These are phyloP conservation scores for Coilia nasus DNA, from an alignment of 2,797 vertebrate species.

Conservation along the genomic window DNA sequence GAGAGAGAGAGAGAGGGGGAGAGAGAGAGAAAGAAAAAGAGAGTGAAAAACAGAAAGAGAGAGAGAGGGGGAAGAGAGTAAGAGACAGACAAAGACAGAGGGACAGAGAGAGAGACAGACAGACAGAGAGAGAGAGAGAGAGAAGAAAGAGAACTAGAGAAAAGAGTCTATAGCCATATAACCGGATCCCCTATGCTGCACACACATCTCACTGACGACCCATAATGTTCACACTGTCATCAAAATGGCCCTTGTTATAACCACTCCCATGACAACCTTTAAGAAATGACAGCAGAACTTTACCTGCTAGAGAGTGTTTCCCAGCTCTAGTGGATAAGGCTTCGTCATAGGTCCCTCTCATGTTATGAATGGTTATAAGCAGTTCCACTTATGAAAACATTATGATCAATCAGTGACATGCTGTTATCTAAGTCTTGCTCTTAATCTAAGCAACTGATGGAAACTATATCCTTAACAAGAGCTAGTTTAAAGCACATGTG, in stretches of 20 bases:
- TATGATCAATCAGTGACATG: neutral
- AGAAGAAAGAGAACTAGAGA: constrained; percentile 25
- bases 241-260: neutral
- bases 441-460: neutral
- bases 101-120: constrained; percentile 25
- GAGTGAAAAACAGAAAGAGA: constrained; percentile 34
- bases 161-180: neutral
- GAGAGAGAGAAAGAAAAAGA: constrained; percentile 40
- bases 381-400: constrained; percentile 10
- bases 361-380: constrained; percentile 6
- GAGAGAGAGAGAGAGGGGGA: neutral
- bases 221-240: neutral
- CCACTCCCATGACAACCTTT: neutral
- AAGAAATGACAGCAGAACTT: too few species aligned
- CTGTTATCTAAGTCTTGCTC: neutral
- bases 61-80: constrained; percentile 36
- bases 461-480: neutral
- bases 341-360: neutral
- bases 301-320: too few species aligned
- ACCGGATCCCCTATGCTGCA: constrained; percentile 35
- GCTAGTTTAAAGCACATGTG: neutral
- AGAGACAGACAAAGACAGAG: neutral
- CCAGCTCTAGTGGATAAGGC: neutral
- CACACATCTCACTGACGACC: constrained; percentile 40
- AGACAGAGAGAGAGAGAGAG: constrained; percentile 27